Evolutionary conservation across 2,888 invertebrate genomes (phyloP), one percentile per base, ranked within the genome.

Genomic region (Eristalis tenax): DNA sequence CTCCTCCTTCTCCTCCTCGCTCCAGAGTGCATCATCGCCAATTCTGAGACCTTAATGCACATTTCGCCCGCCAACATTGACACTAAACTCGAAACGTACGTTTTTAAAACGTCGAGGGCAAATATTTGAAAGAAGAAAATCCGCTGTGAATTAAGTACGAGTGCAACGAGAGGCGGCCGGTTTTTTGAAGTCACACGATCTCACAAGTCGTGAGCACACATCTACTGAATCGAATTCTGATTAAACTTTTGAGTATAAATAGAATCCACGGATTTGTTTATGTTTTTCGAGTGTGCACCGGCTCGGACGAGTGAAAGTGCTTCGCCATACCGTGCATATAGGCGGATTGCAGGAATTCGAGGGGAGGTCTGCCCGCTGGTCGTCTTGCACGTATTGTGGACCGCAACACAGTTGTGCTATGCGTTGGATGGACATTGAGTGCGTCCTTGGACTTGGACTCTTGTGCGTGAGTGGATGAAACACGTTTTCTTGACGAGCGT

Each of bases 401-500:
- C 56, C 32, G 38, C 38, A 61, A 61, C 23, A 61, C 23, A 50
- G 8, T 50, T 50, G n/a, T 18, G 18, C 18, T 13, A 40, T 26
- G 65, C 32, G 40, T 61, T 80, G 73, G 61, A 65, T 32, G 18
- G 43, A 18, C 32, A 74, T 56, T 61, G 40, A 78, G 61, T 74
- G 22, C 50, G 40, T 63, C 68, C 80, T 80, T 80, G 79, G 65
- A 73, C 79, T 79, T 80, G 73, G 32, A 26, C 63, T 68, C 74
- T 74, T 68, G 80, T 68, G 50, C 38, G 8, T 4, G 64, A 50
- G 28, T 28, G 15, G 15, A 61, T 32, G n/a, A 61, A 6, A 32
- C n/a, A 61, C 28, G 50, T 35, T 2, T 59, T 35, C n/a, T 35
- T 69, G 56, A 57, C 8, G 32, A 57, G 57, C 56, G 35, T 0